Percentiles rank a stretch among this genome's conserved stretches.
Evolutionary conservation across 1,140 invertebrate species (phyloP).

Genomic region (Microplitis mediator): DNA sequence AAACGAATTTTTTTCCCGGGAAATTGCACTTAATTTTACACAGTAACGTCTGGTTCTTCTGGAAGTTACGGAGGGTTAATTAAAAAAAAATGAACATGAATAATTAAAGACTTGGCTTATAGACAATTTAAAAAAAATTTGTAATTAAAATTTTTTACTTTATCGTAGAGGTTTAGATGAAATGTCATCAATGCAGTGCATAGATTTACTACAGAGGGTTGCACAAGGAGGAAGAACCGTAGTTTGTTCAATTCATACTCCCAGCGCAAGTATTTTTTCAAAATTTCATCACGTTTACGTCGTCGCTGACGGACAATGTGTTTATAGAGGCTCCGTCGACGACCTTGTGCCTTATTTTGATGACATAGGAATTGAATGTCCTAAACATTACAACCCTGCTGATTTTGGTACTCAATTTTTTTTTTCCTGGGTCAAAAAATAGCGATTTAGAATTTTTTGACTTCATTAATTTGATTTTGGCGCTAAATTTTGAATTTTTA

Average conservation of each 20-base stretch:
- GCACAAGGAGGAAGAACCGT: constrained; percentile 83
- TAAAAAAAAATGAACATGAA: too few relatives aligned
- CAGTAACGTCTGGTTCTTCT: too few relatives aligned
- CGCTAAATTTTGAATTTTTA: too few relatives aligned
- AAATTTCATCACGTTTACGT: constrained; percentile 81
- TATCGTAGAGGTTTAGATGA: constrained; percentile 75
- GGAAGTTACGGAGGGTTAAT: too few relatives aligned
- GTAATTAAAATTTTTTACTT: constrained; percentile 36
- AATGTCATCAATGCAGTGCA: constrained; percentile 75
- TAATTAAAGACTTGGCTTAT: too few relatives aligned
- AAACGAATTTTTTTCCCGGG: too few relatives aligned
- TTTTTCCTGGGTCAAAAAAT: neutral
- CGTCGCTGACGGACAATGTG: constrained; percentile 74
- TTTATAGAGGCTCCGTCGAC: constrained; percentile 72
- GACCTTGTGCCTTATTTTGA: constrained; percentile 75
- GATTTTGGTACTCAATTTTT: constrained; percentile 72
- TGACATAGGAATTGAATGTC: constrained; percentile 72
- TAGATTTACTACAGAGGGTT: constrained; percentile 76
- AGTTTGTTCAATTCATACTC: constrained; percentile 91
- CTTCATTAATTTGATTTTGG: too few relatives aligned
- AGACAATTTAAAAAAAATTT: neutral
- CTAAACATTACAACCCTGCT: constrained; percentile 79
- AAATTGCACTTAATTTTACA: too few relatives aligned
- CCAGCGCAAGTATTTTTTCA: constrained; percentile 78
- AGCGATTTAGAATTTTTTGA: neutral